Percentiles rank a stretch among this genome's conserved stretches.
Conservation (phyloP, 1,140 invertebrate genomes). For the Helicoverpa armigera region DNA sequence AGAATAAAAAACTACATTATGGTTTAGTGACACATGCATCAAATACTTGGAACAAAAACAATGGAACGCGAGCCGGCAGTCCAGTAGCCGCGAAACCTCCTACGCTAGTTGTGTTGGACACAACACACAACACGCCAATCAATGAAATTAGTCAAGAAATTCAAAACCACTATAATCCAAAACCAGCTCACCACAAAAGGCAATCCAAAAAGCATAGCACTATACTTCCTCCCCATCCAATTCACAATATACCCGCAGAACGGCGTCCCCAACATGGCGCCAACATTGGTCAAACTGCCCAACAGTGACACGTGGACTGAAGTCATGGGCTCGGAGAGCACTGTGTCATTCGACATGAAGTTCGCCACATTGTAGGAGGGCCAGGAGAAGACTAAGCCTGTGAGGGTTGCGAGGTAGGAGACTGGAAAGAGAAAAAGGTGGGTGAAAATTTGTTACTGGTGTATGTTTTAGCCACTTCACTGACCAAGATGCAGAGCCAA, state of each 20-base stretch:
- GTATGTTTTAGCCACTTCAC: too few relatives aligned
- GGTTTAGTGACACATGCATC: too few relatives aligned
- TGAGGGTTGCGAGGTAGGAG: constrained; percentile 63
- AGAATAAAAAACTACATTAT: too few relatives aligned
- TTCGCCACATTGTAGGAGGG: constrained; percentile 72
- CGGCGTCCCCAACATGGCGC: constrained; percentile 69
- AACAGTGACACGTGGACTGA: constrained; percentile 66
- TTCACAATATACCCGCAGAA: constrained; percentile 69
- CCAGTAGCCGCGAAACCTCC: too few relatives aligned
- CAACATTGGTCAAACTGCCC: constrained; percentile 74
- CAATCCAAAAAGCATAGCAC: constrained; percentile 74
- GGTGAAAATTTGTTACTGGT: too few relatives aligned
- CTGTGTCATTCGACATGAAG: constrained; percentile 70
- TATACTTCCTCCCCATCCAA: constrained; percentile 71
- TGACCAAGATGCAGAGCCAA: too few relatives aligned
- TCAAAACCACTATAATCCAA: not conserved
- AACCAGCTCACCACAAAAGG: constrained; percentile 70
- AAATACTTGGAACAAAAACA: too few relatives aligned
- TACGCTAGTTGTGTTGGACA: too few relatives aligned
- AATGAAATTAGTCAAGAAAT: too few relatives aligned
- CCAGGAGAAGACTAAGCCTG: constrained; percentile 76
- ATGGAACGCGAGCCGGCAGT: too few relatives aligned
- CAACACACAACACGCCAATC: too few relatives aligned
- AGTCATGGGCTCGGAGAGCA: constrained; percentile 67
- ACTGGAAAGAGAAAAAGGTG: constrained; percentile 62